Conservation (phyloP, 2,113 vertebrate species). For the Sakesphorus luctuosus region DNA sequence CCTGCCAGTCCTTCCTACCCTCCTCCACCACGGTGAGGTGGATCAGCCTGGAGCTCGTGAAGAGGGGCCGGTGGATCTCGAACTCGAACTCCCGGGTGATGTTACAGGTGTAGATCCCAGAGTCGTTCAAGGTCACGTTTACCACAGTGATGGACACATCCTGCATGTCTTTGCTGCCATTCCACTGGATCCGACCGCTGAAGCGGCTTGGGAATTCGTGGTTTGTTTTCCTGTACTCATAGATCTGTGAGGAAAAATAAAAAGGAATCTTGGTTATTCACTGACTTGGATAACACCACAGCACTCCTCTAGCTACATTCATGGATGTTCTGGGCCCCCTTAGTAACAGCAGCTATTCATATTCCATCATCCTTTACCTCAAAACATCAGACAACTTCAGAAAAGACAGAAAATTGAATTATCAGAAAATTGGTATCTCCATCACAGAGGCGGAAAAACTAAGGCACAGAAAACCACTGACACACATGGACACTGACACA, state of each 20-base stretch:
- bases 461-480: neutral
- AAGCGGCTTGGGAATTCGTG: conserved; percentile 75
- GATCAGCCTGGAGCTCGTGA: conserved; percentile 73
- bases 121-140: conserved; percentile 86
- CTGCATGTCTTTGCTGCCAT: conserved; percentile 92
- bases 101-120: conserved; percentile 85
- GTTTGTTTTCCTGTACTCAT: conserved; percentile 69
- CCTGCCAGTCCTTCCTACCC: conserved; percentile 72
- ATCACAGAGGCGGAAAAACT: neutral
- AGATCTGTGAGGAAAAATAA: conserved; percentile 77
- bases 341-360: neutral
- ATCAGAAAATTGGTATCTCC: neutral
- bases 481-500: accelerated
- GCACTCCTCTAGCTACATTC: neutral
- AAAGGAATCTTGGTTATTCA: neutral
- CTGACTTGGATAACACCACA: accelerated
- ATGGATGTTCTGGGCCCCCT: neutral
- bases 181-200: conserved; percentile 86
- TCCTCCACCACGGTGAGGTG: conserved; percentile 83
- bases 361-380: neutral
- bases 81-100: conserved; percentile 87
- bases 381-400: neutral
- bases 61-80: conserved; percentile 80
- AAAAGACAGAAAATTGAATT: neutral
- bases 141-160: conserved; percentile 89